Base-by-base conservation (phyloP, 2,797 vertebrate genomes). In the Acanthurus tractus region DNA sequence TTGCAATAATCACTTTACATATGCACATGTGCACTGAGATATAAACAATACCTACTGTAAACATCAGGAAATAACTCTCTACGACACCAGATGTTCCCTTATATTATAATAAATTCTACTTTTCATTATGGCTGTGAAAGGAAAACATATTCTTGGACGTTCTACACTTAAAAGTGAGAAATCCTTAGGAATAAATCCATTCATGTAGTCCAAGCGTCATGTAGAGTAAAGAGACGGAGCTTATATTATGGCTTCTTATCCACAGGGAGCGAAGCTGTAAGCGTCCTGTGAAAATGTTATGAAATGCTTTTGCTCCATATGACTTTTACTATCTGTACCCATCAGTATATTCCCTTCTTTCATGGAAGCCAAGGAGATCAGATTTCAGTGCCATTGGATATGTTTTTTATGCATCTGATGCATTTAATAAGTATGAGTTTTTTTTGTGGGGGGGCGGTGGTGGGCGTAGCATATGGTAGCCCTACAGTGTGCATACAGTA, bases 401-500 rank as follows among this genome's bases (percentile, higher is more conserved):
- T 38, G 59, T 50, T 29, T 29, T 29, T 56, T 40, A 12, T 23
- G 46, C 23, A 22, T 48, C 54, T 63, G 29, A 17, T 59, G 34
- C 46, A 23, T 53, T 63, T 40, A 58, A 63, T 42, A 50, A 29
- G 14, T 58, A 34, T 22, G 40, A 29, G 58, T 59, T 52, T 53
- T 61, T 52, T 40, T 38, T 29, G 3, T 29, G 3, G 25, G 3
- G 25, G 25, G 25, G 25, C 25, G 25, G 25, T 0, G 38, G 38
- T 62, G 73, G 57, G 25, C 25, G 57, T n/a, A 38, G 6, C 45
- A 63, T 56, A 18, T 40, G 18, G 8, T 63, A 63, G 38, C 25
- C 23, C 20, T 46, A 48, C 54, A 48, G 6, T 54, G 22, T 79
- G 69, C 36, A 40, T 18, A 42, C 69, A 23, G 61, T 50, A 36